Evolutionary conservation across 2,797 vertebrate species (phyloP).

Genomic region (Cottoperca gobio): DNA sequence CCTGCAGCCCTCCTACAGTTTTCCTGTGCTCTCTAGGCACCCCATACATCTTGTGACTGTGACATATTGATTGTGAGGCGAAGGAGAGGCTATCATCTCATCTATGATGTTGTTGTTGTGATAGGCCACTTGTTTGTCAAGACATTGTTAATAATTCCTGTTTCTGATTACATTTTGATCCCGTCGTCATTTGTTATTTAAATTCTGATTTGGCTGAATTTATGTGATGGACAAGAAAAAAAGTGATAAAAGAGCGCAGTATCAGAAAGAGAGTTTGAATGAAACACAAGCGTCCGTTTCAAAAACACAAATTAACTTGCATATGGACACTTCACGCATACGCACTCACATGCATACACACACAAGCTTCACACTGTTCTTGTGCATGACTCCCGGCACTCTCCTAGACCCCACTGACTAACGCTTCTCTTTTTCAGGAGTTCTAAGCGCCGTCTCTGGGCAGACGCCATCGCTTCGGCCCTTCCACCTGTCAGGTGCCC

Average conservation of each 20-base stretch:
- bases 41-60: slow-evolving; percentile 72
- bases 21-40: slow-evolving; percentile 47
- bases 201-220: slow-evolving; percentile 20
- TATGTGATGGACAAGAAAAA: not conserved
- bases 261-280: slow-evolving; percentile 28
- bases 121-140: slow-evolving; percentile 43
- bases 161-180: slow-evolving; percentile 32
- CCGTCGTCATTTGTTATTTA: slow-evolving; percentile 4
- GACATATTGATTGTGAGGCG: slow-evolving; percentile 71
- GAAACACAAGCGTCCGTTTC: slow-evolving; percentile 35
- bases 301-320: slow-evolving; percentile 15
- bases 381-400: slow-evolving; percentile 46
- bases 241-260: slow-evolving; percentile 13
- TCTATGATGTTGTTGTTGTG: slow-evolving; percentile 50
- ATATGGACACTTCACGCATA: slow-evolving; percentile 13
- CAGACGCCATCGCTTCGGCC: slow-evolving; percentile 65
- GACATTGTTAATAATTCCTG: slow-evolving; percentile 31
- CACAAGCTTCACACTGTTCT: slow-evolving; percentile 43
- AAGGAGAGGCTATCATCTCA: slow-evolving; percentile 67
- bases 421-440: slow-evolving; percentile 65
- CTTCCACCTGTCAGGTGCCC: slow-evolving; percentile 84
- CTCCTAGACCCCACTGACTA: slow-evolving; percentile 54
- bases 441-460: slow-evolving; percentile 67
- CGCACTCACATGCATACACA: not conserved
- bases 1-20: slow-evolving; percentile 41